Evolutionary conservation across 2,797 vertebrate species (phyloP).

Genomic region (Cercopithecus diana): DNA sequence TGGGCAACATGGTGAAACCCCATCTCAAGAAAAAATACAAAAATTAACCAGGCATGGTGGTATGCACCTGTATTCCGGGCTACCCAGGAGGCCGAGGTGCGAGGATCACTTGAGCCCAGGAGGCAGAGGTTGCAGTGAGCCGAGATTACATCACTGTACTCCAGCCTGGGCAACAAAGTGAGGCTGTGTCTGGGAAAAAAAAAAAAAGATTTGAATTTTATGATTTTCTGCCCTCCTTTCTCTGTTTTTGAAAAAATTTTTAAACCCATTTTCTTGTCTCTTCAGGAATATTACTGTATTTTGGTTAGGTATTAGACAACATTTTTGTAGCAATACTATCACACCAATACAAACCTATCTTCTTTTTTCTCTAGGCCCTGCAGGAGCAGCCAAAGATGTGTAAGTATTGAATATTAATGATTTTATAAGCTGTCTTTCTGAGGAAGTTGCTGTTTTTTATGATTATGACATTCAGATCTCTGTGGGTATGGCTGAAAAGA

Average conservation of each 20-base stretch:
- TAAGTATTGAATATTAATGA: conserved; percentile 87
- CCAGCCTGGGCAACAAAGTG: neutral
- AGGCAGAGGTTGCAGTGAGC: neutral
- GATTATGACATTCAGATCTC: neutral
- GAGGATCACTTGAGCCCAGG: neutral
- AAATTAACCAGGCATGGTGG: neutral
- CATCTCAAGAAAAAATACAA: neutral
- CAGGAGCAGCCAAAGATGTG: conserved; percentile 93
- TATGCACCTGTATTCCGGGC: neutral
- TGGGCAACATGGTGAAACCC: neutral
- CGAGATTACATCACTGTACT: neutral
- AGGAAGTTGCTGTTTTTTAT: conserved; percentile 10
- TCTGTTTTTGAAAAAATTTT: neutral
- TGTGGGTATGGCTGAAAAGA: neutral
- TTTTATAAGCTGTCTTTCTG: neutral
- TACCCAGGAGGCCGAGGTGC: neutral
- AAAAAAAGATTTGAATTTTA: neutral
- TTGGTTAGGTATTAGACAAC: neutral
- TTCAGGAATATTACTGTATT: neutral
- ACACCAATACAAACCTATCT: conserved; percentile 34
- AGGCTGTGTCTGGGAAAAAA: neutral
- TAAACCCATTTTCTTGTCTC: neutral
- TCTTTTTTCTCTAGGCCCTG: conserved; percentile 86
- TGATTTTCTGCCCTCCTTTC: neutral
- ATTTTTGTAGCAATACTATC: neutral